Conservation (phyloP, 2,888 invertebrate species). For the Silvanus unidentatus region DNA sequence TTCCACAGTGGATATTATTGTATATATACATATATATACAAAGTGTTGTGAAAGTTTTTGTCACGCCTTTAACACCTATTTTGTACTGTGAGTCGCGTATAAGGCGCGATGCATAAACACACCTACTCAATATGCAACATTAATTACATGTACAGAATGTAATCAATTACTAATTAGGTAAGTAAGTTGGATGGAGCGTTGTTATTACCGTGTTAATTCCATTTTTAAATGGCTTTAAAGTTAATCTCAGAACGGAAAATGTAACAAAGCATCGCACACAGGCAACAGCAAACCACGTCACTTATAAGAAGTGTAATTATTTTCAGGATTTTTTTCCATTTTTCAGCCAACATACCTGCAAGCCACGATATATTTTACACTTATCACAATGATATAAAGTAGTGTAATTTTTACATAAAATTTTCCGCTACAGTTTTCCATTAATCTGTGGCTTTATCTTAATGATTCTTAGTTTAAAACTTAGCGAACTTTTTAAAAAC, state of each 20-base stretch:
- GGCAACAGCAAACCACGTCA: too few species aligned
- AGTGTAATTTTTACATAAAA: slow-evolving; percentile 48
- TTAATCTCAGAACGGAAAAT: too few species aligned
- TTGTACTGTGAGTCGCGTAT: slow-evolving; percentile 22
- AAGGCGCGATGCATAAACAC: slow-evolving; percentile 24
- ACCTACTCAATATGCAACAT: slow-evolving; percentile 16
- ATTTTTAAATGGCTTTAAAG: too few species aligned
- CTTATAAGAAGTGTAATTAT: slow-evolving; percentile 41
- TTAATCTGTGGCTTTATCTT: slow-evolving; percentile 48
- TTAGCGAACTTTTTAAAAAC: slow-evolving; percentile 44
- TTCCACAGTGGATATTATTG: slow-evolving; percentile 13
- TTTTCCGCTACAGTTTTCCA: slow-evolving; percentile 48
- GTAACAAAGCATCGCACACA: too few species aligned
- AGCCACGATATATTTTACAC: slow-evolving; percentile 44
- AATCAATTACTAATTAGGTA: slow-evolving; percentile 7
- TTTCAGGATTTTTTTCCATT: slow-evolving; percentile 35
- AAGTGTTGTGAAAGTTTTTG: slow-evolving; percentile 25
- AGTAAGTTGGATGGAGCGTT: slow-evolving; percentile 5
- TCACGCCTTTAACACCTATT: slow-evolving; percentile 31
- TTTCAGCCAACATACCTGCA: slow-evolving; percentile 38
- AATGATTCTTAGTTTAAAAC: slow-evolving; percentile 47
- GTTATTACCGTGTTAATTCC: too few species aligned
- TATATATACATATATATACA: slow-evolving; percentile 10
- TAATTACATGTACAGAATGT: background rate
- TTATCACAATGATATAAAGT: slow-evolving; percentile 47